phyloP scores from a whole-genome alignment of 2,113 vertebrate species.

The Odontesthes bonariensis region DNA sequence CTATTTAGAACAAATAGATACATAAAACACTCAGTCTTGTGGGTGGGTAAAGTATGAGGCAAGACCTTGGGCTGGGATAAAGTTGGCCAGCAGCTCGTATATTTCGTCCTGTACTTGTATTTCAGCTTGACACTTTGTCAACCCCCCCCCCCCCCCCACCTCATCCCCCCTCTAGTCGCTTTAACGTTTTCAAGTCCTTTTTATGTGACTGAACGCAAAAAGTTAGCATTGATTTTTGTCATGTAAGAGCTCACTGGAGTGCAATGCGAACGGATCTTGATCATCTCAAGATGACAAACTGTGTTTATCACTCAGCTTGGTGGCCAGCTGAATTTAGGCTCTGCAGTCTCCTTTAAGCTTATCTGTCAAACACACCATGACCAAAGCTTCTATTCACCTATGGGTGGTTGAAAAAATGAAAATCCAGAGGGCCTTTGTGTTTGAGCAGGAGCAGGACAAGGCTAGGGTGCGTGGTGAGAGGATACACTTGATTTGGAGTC shows the following conservation, averaged over 20 bases:
- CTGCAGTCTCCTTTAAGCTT: slow-evolving; percentile 57
- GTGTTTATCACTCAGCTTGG: slow-evolving; percentile 52
- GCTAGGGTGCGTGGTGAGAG: slow-evolving; percentile 75
- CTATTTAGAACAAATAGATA: slow-evolving; percentile 83
- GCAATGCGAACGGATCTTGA: slow-evolving; percentile 32
- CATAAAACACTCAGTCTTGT: slow-evolving; percentile 80
- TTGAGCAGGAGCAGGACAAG: slow-evolving; percentile 68
- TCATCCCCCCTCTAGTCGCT: slow-evolving; percentile 15
- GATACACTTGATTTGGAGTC: slow-evolving; percentile 81
- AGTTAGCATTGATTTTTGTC: slow-evolving; percentile 73
- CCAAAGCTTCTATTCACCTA: slow-evolving; percentile 68
- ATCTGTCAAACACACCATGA: slow-evolving; percentile 69
- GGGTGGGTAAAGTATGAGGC: slow-evolving; percentile 62
- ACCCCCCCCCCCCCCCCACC: slow-evolving; percentile 7
- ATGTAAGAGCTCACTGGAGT: slow-evolving; percentile 55
- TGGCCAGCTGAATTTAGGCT: slow-evolving; percentile 67
- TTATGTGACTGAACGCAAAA: slow-evolving; percentile 61
- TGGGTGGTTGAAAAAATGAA: slow-evolving; percentile 39
- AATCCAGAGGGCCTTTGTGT: slow-evolving; percentile 73
- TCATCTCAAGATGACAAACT: slow-evolving; percentile 55
- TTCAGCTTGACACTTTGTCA: slow-evolving; percentile 70
- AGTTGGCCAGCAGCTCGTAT: slow-evolving; percentile 70
- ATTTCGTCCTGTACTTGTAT: slow-evolving; percentile 77
- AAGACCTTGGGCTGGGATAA: slow-evolving; percentile 76
- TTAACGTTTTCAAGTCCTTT: slow-evolving; percentile 47